Base-by-base conservation (phyloP, 2,888 invertebrate species). In the Podabrus alpinus region DNA sequence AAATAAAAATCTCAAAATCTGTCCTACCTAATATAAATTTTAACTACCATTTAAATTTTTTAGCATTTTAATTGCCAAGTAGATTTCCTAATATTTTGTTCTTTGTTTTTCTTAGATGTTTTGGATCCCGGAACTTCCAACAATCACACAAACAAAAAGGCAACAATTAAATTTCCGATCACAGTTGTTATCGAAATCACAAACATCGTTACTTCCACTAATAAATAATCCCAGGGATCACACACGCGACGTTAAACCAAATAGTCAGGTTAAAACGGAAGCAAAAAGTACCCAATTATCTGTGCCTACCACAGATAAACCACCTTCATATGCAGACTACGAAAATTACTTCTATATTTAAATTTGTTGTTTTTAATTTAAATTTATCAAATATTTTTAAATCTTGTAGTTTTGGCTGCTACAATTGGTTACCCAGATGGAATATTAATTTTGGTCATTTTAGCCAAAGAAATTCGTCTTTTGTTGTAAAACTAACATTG, bases 301-400 rank as follows among this genome's bases (percentile, higher is more conserved):
- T 29, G n/a, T 60, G 29, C 7, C 67, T 74, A 79, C 79, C 67
- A 80, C 82, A 66, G 80, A 81, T 24, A 86, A 81, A 69, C 45
- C 45, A 7, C 87, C 89, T 71, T 87, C 89, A 7, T 92, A 91
- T 80, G 90, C 91, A 62, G 90, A 92, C 80, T 92, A 92, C 82
- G 92, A 92, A 83, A 92, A 92, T 86, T 92, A 91, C 84, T 90
- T 92, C 83, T 92, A 92, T 83, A 92, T 92, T 83, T 92, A 86
- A 89, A 17, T n/a, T 15, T 29, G 29, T 67, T 25, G 16, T 59
- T 19, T 24, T 16, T 45, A 60, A 62, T 69, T 59, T 45, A 59
- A 62, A 66, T 29, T 19, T 45, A 45, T 45, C 45, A 45, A 29
- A 45, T 45, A 45, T 45, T 45, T 45, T n/a, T 45, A 45, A 45